Conservation (phyloP, 2,888 invertebrate species). For the Agriopis aurantiaria region DNA sequence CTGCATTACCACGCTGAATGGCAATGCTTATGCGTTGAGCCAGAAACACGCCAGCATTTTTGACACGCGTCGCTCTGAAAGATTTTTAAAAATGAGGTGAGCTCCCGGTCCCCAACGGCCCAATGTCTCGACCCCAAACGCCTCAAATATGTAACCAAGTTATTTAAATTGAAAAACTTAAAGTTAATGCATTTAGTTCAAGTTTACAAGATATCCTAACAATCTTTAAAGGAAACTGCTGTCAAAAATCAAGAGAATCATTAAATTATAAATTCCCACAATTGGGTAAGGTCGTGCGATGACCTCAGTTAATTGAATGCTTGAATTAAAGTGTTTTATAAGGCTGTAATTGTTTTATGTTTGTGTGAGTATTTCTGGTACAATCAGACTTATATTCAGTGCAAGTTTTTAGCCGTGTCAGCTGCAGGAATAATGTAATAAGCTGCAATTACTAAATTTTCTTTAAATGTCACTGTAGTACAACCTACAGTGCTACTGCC, state of each 20-base stretch:
- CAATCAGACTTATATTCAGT: background rate
- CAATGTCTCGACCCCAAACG: too few relatives aligned
- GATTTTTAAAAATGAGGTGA: too few relatives aligned
- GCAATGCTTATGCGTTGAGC: too few relatives aligned
- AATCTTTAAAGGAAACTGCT: conserved; percentile 31
- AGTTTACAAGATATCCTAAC: conserved; percentile 11
- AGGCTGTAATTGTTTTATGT: background rate
- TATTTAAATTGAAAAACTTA: background rate
- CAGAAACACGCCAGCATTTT: too few relatives aligned
- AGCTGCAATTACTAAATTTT: too few relatives aligned
- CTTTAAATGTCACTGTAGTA: too few relatives aligned
- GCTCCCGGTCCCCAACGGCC: too few relatives aligned
- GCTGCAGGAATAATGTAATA: too few relatives aligned
- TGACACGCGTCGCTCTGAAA: too few relatives aligned
- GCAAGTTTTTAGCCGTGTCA: background rate
- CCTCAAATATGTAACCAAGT: too few relatives aligned
- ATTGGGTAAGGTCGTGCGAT: conserved; percentile 33
- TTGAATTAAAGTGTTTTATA: conserved; percentile 15
- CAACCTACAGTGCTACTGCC: too few relatives aligned
- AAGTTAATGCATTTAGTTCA: conserved; percentile 29
- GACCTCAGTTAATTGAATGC: conserved; percentile 24
- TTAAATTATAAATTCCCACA: conserved; percentile 30
- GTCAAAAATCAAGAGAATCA: conserved; percentile 33
- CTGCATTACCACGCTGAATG: too few relatives aligned
- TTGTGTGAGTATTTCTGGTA: background rate